Evolutionary conservation across 2,797 vertebrate species (phyloP).

Genomic region (Sebastes flavidus): DNA sequence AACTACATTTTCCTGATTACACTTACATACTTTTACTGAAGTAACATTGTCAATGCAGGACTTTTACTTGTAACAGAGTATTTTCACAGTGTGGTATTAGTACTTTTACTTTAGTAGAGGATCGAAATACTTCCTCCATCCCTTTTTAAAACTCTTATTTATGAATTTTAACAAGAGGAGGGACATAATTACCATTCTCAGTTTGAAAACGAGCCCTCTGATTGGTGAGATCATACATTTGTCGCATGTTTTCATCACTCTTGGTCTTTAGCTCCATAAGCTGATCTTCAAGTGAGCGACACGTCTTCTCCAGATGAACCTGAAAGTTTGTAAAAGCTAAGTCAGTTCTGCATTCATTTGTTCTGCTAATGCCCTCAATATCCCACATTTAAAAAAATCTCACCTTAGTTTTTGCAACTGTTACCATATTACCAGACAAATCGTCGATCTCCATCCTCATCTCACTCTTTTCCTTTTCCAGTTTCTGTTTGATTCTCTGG

Average conservation of each 20-base stretch:
- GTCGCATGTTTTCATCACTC: constrained; percentile 84
- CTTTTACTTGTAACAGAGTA: not conserved
- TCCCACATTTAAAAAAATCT: not conserved
- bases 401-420: constrained; percentile 87
- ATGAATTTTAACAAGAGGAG: not conserved
- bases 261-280: constrained; percentile 86
- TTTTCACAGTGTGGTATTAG: not conserved
- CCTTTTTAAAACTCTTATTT: not conserved
- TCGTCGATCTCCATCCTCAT: constrained; percentile 89
- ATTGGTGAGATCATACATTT: constrained; percentile 76
- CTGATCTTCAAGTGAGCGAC: constrained; percentile 88
- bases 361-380: not conserved
- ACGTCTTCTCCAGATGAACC: constrained; percentile 88
- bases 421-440: constrained; percentile 82
- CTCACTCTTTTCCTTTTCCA: constrained; percentile 90
- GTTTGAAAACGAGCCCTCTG: constrained; percentile 85
- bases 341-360: not conserved
- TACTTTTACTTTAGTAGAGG: not conserved
- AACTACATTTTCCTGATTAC: no score
- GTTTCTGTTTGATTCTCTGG: constrained; percentile 88
- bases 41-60: not conserved
- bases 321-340: not conserved
- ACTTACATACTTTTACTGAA: not conserved
- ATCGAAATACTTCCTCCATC: not conserved
- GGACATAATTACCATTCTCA: constrained; percentile 76